A percentile compares a stretch with the other conserved stretches of the same genome.
Conservation (phyloP, 1,140 invertebrate species). For the Trichogramma pretiosum region DNA sequence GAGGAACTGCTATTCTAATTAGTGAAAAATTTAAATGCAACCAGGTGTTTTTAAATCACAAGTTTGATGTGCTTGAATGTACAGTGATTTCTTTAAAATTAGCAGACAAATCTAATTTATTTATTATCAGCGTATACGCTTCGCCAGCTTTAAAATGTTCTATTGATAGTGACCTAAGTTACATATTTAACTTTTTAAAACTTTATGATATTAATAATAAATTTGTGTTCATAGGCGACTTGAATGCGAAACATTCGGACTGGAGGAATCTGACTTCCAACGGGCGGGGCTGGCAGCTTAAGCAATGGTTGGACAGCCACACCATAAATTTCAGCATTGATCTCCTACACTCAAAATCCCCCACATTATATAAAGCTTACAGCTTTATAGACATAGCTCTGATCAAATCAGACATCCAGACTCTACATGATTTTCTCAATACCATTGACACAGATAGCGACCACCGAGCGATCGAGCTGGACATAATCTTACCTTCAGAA, state of each 20-base stretch:
- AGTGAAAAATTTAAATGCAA: constrained; percentile 13
- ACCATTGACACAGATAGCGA: constrained; percentile 5
- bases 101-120: constrained; percentile 3
- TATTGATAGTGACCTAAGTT: neutral
- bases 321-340: neutral
- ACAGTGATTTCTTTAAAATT: constrained; percentile 12
- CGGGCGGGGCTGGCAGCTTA: neutral
- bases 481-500: too few relatives aligned
- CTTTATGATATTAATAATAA: constrained; percentile 7
- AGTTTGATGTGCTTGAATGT: constrained; percentile 4
- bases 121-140: constrained; percentile 10
- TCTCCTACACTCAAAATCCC: neutral
- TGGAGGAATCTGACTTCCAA: neutral
- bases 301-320: neutral
- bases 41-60: neutral
- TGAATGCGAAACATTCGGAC: neutral
- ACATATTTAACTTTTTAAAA: constrained; percentile 4
- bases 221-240: constrained; percentile 9
- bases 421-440: neutral
- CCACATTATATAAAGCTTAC: constrained; percentile 1
- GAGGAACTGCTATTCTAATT: constrained; percentile 21
- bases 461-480: neutral
- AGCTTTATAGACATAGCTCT: constrained; percentile 11
- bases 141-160: neutral
- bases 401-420: too few relatives aligned